Evolutionary conservation across 2,888 invertebrate genomes (phyloP).

Genomic region (Rhingia rostrata): DNA sequence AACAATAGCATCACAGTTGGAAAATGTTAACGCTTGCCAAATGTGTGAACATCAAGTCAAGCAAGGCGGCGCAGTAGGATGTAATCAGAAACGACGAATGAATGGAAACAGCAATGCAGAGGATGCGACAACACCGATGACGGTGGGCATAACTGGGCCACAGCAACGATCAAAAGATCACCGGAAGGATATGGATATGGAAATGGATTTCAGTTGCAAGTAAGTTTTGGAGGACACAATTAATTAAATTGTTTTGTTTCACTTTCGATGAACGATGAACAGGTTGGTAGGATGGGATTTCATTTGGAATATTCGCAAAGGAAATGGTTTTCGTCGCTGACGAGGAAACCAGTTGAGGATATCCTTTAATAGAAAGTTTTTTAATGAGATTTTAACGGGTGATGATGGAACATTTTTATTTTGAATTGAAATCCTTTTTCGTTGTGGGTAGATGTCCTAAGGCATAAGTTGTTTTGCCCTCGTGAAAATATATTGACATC

Average conservation of each 20-base stretch:
- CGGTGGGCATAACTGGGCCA: constrained; percentile 14
- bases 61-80: constrained; percentile 54
- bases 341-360: no score
- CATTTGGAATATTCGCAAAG: no score
- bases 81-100: constrained; percentile 58
- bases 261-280: background rate
- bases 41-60: constrained; percentile 64
- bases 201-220: constrained; percentile 49
- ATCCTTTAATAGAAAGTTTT: no score
- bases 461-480: no score
- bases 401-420: no score
- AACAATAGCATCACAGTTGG: constrained; percentile 64
- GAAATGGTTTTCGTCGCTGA: no score
- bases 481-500: no score
- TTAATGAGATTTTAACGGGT: no score
- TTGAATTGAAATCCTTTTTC: no score
- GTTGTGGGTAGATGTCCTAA: no score
- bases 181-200: constrained; percentile 18
- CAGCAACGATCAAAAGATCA: constrained; percentile 57
- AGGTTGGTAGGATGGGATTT: background rate
- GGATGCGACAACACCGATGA: background rate
- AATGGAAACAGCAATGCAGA: constrained; percentile 35
- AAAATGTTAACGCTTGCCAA: constrained; percentile 69
- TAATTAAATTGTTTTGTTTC: background rate
- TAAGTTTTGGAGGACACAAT: constrained; percentile 34